phyloP scores from a whole-genome alignment of 2,888 invertebrate species.

The Alloscopus bannaensis region DNA sequence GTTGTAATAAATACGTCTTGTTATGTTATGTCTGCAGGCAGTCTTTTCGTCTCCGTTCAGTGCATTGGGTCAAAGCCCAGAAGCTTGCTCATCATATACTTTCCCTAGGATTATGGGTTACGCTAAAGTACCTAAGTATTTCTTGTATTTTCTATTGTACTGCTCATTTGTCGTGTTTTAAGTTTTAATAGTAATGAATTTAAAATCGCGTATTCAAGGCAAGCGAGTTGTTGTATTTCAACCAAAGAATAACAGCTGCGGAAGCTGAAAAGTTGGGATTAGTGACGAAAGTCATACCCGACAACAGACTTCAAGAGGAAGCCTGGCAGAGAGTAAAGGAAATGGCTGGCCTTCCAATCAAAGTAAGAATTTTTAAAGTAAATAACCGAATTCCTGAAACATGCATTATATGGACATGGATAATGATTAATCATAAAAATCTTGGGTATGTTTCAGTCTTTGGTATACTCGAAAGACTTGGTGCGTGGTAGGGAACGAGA shows the following conservation, averaged over 20 bases:
- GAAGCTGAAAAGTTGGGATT: slow-evolving; percentile 88
- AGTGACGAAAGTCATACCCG: slow-evolving; percentile 86
- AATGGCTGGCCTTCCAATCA: slow-evolving; percentile 75
- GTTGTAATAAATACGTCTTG: neutral
- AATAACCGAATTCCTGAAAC: neutral
- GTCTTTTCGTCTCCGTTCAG: slow-evolving; percentile 93
- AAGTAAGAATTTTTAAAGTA: slow-evolving; percentile 62
- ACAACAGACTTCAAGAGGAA: slow-evolving; percentile 79
- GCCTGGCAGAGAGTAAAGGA: slow-evolving; percentile 77
- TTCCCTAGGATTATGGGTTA: slow-evolving; percentile 91
- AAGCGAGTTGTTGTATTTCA: slow-evolving; percentile 80
- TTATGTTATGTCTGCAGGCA: slow-evolving; percentile 79
- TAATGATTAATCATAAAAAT: slow-evolving; percentile 7
- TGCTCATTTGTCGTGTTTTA: neutral
- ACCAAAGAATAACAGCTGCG: slow-evolving; percentile 84
- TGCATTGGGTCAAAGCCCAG: slow-evolving; percentile 88
- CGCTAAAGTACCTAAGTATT: slow-evolving; percentile 79
- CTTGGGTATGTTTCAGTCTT: slow-evolving; percentile 77
- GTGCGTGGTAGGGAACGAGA: slow-evolving; percentile 80
- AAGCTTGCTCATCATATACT: slow-evolving; percentile 91
- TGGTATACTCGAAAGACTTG: slow-evolving; percentile 84
- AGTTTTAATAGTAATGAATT: neutral
- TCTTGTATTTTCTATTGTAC: slow-evolving; percentile 73
- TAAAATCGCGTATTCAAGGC: slow-evolving; percentile 75
- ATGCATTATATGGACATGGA: neutral